A percentile compares a stretch with the other conserved stretches of the same genome.
Conservation (phyloP, 37 sponge, comb jelly and placozoan genomes). For the Geodia barretti region DNA sequence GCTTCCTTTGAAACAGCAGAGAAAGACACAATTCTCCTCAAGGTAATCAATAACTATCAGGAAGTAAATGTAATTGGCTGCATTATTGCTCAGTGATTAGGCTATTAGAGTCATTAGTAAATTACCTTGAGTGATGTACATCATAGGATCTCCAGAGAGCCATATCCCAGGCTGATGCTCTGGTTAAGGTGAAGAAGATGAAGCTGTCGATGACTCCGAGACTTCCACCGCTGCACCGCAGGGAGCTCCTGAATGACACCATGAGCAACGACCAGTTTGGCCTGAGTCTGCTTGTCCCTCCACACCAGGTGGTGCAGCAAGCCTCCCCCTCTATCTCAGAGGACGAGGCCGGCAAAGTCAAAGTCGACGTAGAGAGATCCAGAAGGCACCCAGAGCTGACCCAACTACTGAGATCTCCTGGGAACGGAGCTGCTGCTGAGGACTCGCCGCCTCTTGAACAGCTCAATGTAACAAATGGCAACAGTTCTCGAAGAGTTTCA, state of each 20-base stretch:
- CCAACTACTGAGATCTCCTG: background rate
- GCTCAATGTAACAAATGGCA: too few relatives aligned
- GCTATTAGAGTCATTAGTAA: background rate
- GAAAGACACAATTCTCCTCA: background rate
- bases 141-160: constrained; percentile 29
- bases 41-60: background rate
- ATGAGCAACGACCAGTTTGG: background rate
- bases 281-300: background rate
- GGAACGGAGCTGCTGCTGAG: background rate
- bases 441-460: too few relatives aligned
- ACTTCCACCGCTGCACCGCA: constrained; percentile 23
- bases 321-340: background rate
- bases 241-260: background rate
- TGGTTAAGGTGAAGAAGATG: constrained; percentile 14
- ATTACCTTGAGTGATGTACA: background rate
- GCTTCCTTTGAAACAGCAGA: background rate
- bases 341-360: background rate
- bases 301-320: background rate
- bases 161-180: background rate
- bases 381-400: background rate
- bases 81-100: background rate
- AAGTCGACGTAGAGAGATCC: background rate
- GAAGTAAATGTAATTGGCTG: background rate
- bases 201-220: constrained; percentile 36
- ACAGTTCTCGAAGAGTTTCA: background rate